phyloP scores from a whole-genome alignment of 2,113 vertebrate species.

The Tonatia bakeri region DNA sequence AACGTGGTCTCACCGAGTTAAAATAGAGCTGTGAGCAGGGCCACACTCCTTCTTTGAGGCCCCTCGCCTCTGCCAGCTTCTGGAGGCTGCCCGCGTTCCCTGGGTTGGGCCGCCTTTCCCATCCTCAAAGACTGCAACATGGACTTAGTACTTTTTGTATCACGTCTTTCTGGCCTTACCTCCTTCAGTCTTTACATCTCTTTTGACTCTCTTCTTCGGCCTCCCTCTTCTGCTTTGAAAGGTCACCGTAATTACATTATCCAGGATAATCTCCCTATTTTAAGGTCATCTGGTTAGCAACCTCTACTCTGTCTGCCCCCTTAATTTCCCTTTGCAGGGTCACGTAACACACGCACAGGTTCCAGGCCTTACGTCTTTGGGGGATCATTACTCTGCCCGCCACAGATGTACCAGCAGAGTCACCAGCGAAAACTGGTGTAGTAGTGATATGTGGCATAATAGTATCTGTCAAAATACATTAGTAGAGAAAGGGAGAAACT shows the following conservation, averaged over 20 bases:
- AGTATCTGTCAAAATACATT: not conserved
- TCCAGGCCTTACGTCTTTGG: not conserved
- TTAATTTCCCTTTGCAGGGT: not conserved
- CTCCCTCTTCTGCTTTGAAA: not conserved
- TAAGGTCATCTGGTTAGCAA: not conserved
- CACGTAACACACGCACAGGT: not conserved
- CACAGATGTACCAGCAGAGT: not conserved
- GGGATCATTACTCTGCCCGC: not conserved
- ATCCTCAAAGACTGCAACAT: not conserved
- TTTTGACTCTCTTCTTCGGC: not conserved
- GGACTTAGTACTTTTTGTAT: not conserved
- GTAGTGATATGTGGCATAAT: not conserved
- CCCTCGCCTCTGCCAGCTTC: not conserved
- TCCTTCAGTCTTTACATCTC: not conserved
- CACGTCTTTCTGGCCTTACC: not conserved
- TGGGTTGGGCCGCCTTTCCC: not conserved
- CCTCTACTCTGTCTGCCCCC: not conserved
- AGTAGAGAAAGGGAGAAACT: not conserved
- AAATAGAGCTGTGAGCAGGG: not conserved
- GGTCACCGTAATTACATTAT: not conserved
- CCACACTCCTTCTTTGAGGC: not conserved
- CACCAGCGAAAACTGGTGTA: not conserved
- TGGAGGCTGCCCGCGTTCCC: not conserved
- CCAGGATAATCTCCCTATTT: not conserved
- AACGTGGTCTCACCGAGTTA: not conserved